These are phyloP conservation scores for Anagrus nilaparvatae DNA, from an alignment of 1,140 invertebrate genomes.

Conservation along the genomic window DNA sequence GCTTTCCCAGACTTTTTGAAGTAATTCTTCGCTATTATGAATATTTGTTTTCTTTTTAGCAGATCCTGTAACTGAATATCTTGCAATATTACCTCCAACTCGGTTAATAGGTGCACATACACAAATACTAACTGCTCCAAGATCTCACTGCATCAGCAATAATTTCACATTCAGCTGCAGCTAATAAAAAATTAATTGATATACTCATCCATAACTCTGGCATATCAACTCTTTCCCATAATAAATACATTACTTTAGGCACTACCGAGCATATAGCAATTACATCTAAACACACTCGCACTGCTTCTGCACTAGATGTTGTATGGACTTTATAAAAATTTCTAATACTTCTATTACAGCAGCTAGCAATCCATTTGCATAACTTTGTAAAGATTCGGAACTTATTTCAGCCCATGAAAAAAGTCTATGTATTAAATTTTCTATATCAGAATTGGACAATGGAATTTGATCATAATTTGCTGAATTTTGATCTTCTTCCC, in stretches of 20 bases:
- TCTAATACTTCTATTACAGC: slow-evolving; percentile 96
- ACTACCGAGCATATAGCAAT: slow-evolving; percentile 81
- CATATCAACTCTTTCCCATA: slow-evolving; percentile 69
- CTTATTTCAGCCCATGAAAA: slow-evolving; percentile 83
- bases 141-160: slow-evolving; percentile 76
- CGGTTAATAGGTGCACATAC: slow-evolving; percentile 84
- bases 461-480: slow-evolving; percentile 60
- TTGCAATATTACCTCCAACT: slow-evolving; percentile 51
- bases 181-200: slow-evolving; percentile 64
- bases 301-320: slow-evolving; percentile 67
- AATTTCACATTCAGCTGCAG: slow-evolving; percentile 81
- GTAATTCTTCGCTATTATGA: slow-evolving; percentile 71
- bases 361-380: slow-evolving; percentile 85
- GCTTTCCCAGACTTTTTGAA: slow-evolving; percentile 86
- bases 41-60: slow-evolving; percentile 62
- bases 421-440: slow-evolving; percentile 73
- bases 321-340: slow-evolving; percentile 54
- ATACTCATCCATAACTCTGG: slow-evolving; percentile 62
- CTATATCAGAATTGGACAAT: slow-evolving; percentile 77
- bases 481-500: slow-evolving; percentile 60
- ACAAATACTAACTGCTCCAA: slow-evolving; percentile 82
- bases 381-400: slow-evolving; percentile 81
- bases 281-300: slow-evolving; percentile 79
- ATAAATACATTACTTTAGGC: slow-evolving; percentile 68
- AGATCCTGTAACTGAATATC: slow-evolving; percentile 52